phyloP scores from a whole-genome alignment of 2,113 vertebrate species.

The Pangasianodon gigas region DNA sequence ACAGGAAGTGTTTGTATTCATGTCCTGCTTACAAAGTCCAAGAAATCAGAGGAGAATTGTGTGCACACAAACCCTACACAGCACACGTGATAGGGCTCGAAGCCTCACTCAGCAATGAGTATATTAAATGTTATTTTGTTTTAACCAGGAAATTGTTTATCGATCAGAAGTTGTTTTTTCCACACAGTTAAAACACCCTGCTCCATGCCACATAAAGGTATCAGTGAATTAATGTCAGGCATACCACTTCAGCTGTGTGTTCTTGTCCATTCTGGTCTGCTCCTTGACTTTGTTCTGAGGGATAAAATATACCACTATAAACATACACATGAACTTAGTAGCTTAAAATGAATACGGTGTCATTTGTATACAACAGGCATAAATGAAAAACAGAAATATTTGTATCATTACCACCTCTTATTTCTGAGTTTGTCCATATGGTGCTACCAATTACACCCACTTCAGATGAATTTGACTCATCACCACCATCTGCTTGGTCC shows the following conservation, averaged over 20 bases:
- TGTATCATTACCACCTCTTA: constrained; percentile 16
- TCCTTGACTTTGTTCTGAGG: constrained; percentile 50
- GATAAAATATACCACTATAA: constrained; percentile 10
- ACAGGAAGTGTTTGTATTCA: constrained; percentile 28
- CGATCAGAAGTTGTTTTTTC: background rate
- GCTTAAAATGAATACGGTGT: background rate
- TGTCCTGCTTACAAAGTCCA: constrained; percentile 49
- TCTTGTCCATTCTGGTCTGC: constrained; percentile 36
- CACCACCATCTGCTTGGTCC: constrained; percentile 43
- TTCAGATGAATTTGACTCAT: constrained; percentile 28
- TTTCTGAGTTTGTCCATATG: constrained; percentile 19
- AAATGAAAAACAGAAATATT: background rate
- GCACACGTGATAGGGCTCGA: background rate
- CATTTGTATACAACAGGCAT: background rate
- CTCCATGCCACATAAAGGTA: background rate
- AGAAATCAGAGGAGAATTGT: background rate
- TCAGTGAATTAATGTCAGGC: background rate
- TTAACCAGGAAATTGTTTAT: background rate
- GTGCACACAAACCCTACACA: background rate
- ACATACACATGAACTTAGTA: background rate
- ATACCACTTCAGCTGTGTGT: constrained; percentile 27
- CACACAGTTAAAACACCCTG: background rate
- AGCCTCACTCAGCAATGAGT: background rate
- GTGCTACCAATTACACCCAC: constrained; percentile 19
- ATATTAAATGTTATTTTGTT: background rate